A percentile compares a stretch with the other conserved stretches of the same genome.
phyloP scores from a whole-genome alignment of 2,888 invertebrate species.

The Oscheius sp. region DNA sequence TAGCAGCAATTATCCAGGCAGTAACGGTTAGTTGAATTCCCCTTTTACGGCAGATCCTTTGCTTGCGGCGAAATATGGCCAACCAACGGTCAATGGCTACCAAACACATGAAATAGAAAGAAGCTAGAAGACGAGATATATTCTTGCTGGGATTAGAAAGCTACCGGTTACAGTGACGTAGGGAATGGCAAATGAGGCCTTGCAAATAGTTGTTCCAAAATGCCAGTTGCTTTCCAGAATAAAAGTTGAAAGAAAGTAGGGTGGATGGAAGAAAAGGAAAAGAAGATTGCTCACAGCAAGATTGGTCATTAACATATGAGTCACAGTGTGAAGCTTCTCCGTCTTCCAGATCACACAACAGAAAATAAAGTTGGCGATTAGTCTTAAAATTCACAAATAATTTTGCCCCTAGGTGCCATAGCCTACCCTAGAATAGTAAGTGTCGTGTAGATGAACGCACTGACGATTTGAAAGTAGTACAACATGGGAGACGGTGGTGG shows the following conservation, averaged over 20 bases:
- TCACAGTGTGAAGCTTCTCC: conserved; percentile 50
- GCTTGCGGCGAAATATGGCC: conserved; percentile 45
- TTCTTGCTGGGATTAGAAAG: neutral
- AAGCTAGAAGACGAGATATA: conserved; percentile 25
- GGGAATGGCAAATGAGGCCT: conserved; percentile 42
- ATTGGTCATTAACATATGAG: conserved; percentile 55
- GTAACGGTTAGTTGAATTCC: conserved; percentile 36
- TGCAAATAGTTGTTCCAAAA: conserved; percentile 47
- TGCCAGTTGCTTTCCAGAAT: conserved; percentile 42
- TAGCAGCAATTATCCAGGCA: conserved; percentile 41
- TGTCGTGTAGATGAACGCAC: conserved; percentile 1
- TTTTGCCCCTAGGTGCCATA: neutral
- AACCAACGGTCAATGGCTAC: conserved; percentile 54
- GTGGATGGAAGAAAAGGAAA: conserved; percentile 48
- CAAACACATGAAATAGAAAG: conserved; percentile 52
- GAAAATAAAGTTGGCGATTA: conserved; percentile 46
- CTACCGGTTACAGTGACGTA: conserved; percentile 51
- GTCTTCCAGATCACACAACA: conserved; percentile 47
- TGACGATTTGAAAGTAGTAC: neutral
- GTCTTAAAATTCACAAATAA: conserved; percentile 20
- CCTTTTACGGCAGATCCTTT: conserved; percentile 31
- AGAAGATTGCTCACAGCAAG: conserved; percentile 48
- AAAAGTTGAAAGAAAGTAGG: conserved; percentile 50
- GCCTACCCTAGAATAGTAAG: conserved; percentile 20
- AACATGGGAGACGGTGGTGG: neutral